phyloP scores from a whole-genome alignment of 2,113 vertebrate genomes.

The Silurus asotus region DNA sequence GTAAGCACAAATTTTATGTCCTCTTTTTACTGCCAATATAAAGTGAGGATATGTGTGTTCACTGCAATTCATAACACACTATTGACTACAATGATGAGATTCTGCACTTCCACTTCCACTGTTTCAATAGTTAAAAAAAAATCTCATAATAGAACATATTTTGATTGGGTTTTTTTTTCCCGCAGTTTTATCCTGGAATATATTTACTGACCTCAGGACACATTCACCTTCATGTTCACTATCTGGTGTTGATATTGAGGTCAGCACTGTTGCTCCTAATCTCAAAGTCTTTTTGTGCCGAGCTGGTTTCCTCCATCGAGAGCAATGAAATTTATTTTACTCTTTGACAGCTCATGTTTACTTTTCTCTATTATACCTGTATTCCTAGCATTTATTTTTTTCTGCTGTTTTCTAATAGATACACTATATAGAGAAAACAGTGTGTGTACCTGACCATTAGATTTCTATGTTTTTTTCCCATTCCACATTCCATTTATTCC shows the following conservation, averaged over 20 bases:
- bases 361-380: not conserved
- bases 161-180: not conserved
- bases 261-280: not conserved
- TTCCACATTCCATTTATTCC: too few species aligned
- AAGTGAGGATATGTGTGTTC: not conserved
- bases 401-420: not conserved
- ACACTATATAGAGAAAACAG: not conserved
- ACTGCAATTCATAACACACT: not conserved
- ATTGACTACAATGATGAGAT: not conserved
- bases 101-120: not conserved
- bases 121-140: not conserved
- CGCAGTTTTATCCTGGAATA: not conserved
- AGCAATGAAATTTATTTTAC: not conserved
- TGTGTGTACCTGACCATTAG: too few species aligned
- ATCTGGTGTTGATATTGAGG: not conserved
- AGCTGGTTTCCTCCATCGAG: not conserved
- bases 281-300: not conserved
- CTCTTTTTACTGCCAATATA: not conserved
- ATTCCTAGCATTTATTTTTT: not conserved
- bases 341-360: not conserved
- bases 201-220: not conserved
- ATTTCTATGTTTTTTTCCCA: too few species aligned
- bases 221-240: constrained; percentile 10
- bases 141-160: not conserved
- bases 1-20: not conserved